Base-by-base conservation (phyloP, 1,140 invertebrate genomes). In the Cotesia vestalis region DNA sequence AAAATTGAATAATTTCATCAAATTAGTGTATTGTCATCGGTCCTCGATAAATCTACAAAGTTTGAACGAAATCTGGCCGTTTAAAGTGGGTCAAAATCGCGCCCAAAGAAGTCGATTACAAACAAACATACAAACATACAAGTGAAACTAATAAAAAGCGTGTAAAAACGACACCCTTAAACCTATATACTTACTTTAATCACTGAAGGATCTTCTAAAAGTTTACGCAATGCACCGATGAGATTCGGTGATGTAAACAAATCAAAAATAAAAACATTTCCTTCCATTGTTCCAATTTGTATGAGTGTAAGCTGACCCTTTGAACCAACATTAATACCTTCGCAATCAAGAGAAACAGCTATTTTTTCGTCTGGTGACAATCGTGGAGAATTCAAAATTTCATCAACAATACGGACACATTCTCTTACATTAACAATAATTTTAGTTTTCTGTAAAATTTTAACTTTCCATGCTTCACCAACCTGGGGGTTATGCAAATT, bases 261-360 rank as follows among this genome's bases (percentile, higher is more conserved):
- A 88, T 99, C 97, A 83, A 98, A 96, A 73, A 98, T 90, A 80
- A 92, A 96, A 0, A 92, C 91, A 80, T 92, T 91, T 17, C 94
- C 94, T 57, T 90, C 88, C 77, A 91, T 90, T 0, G 93, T 94
- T 11, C 93, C 94, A 73, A 98, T 91, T 85, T 97, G 95, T 77
- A 97, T 89, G 27, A 97, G 84, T 0, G 95, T 97, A 34, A 98
- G 86, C 76, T 92, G 91, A 12, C 94, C 95, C 80, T 94, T 95
- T 0, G 91, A 84, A 1, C 95, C 95, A 40, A 97, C 86, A 88
- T 97, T 97, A 5, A 97, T 93, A 17, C 96, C 96, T 87, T 98
- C 96, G 77, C 94, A 96, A 84, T 97, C 96, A 76, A 97, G 91
- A 0, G 94, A 93, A 35, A 97, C 86, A 51, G 92, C 90, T 40